Percentiles rank a stretch among this genome's conserved stretches.
phyloP scores from a whole-genome alignment of 2,797 vertebrate species.

The Phyllotis vaccarum region DNA sequence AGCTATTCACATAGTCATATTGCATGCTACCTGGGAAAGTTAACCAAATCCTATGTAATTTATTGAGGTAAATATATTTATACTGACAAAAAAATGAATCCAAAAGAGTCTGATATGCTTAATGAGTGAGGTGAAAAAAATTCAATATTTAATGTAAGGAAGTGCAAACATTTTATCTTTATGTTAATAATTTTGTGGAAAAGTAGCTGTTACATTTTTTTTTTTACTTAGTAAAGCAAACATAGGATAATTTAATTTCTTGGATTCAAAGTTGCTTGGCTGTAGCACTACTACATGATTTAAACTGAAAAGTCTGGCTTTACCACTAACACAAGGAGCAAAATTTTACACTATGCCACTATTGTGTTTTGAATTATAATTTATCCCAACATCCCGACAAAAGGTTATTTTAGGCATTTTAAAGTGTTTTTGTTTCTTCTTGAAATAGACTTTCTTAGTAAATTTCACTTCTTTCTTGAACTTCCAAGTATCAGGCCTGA shows the following conservation, averaged over 20 bases:
- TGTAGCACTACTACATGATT: conserved; percentile 58
- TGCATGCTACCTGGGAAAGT: conserved; percentile 69
- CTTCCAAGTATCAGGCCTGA: background rate
- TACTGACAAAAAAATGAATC: conserved; percentile 67
- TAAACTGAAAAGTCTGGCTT: conserved; percentile 75
- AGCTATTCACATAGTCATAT: conserved; percentile 52
- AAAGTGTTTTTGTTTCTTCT: background rate
- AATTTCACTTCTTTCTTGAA: conserved; percentile 45
- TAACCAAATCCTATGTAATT: conserved; percentile 71
- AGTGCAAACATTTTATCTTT: conserved; percentile 76
- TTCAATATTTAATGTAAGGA: conserved; percentile 76
- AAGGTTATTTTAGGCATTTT: conserved; percentile 64
- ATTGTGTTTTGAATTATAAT: conserved; percentile 67
- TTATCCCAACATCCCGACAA: conserved; percentile 63
- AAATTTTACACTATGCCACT: conserved; percentile 71
- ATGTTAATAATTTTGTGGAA: conserved; percentile 72
- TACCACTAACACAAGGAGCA: conserved; percentile 68
- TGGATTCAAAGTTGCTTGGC: conserved; percentile 75
- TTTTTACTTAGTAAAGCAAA: conserved; percentile 75
- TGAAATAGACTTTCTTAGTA: background rate
- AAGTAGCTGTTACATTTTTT: conserved; percentile 79
- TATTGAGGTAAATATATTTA: conserved; percentile 71
- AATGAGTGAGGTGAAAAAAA: conserved; percentile 68
- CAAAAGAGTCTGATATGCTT: conserved; percentile 65
- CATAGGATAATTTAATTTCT: conserved; percentile 80